These are phyloP conservation scores for Pegoplata infirma DNA, from an alignment of 2,888 invertebrate species.

Conservation along the genomic window DNA sequence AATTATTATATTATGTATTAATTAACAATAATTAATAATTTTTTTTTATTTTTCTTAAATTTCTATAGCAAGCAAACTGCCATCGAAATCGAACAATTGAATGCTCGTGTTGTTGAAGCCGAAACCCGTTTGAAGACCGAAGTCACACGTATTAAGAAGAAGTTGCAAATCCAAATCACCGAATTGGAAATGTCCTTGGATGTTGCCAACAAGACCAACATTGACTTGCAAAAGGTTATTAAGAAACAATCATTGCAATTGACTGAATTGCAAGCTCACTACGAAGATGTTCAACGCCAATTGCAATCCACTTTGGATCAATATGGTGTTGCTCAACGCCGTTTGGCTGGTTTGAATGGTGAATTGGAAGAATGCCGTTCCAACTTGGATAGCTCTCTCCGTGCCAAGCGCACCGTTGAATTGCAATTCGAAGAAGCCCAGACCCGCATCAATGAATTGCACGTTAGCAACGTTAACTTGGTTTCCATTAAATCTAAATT, in stretches of 20 bases:
- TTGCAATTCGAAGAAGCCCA: conserved; percentile 93
- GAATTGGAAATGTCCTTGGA: conserved; percentile 97
- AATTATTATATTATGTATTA: background rate
- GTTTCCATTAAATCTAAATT: conserved; percentile 96
- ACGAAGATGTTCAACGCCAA: conserved; percentile 97
- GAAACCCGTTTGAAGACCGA: conserved; percentile 97
- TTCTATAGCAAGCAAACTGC: conserved; percentile 94
- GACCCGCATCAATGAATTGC: conserved; percentile 95
- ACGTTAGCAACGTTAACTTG: conserved; percentile 96
- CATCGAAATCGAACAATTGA: conserved; percentile 98
- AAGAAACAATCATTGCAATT: conserved; percentile 97
- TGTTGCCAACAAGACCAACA: conserved; percentile 98
- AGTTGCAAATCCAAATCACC: conserved; percentile 98
- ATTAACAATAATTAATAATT: conserved; percentile 6
- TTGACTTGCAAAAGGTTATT: conserved; percentile 97
- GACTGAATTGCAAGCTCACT: conserved; percentile 94
- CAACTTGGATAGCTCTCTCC: conserved; percentile 94
- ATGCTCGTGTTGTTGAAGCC: conserved; percentile 95
- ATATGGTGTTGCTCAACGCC: conserved; percentile 92
- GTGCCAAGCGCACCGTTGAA: conserved; percentile 94
- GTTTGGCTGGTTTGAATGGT: conserved; percentile 92
- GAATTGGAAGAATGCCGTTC: conserved; percentile 97
- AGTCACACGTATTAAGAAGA: conserved; percentile 98
- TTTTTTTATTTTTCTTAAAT: background rate
- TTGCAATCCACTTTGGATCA: conserved; percentile 97